Evolutionary conservation across 2,797 vertebrate genomes (phyloP).

Genomic region (Paguma larvata): DNA sequence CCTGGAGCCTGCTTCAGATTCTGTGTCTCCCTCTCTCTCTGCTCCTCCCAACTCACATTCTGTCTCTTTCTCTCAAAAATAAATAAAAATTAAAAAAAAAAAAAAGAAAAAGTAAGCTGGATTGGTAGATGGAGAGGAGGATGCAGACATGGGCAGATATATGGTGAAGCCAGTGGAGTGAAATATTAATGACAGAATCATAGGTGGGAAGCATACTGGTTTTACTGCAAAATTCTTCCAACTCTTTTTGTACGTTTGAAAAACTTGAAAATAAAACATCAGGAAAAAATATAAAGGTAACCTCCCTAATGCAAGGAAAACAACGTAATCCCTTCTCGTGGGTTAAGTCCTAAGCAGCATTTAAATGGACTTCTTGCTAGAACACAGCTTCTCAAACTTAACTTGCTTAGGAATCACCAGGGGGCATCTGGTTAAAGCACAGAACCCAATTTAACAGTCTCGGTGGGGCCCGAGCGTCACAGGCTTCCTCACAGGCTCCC

Average conservation of each 20-base stretch:
- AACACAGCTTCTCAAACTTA: background rate
- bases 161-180: background rate
- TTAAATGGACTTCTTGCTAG: background rate
- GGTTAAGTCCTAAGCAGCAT: background rate
- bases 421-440: background rate
- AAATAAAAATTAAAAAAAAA: no score
- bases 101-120: background rate
- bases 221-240: background rate
- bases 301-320: background rate
- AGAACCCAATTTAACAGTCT: background rate
- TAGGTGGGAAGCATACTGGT: background rate
- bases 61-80: no score
- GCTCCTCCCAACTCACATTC: no score
- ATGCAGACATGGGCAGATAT: fast-evolving
- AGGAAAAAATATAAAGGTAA: background rate
- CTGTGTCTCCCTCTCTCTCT: no score
- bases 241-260: background rate
- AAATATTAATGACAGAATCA: background rate
- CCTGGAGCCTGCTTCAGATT: no score
- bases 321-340: background rate
- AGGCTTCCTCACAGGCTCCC: background rate
- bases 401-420: background rate
- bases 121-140: background rate
- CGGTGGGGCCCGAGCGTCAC: background rate
- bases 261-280: background rate